Base-by-base conservation (phyloP, 2,797 vertebrate genomes). In the Chelidonichthys spinosus region DNA sequence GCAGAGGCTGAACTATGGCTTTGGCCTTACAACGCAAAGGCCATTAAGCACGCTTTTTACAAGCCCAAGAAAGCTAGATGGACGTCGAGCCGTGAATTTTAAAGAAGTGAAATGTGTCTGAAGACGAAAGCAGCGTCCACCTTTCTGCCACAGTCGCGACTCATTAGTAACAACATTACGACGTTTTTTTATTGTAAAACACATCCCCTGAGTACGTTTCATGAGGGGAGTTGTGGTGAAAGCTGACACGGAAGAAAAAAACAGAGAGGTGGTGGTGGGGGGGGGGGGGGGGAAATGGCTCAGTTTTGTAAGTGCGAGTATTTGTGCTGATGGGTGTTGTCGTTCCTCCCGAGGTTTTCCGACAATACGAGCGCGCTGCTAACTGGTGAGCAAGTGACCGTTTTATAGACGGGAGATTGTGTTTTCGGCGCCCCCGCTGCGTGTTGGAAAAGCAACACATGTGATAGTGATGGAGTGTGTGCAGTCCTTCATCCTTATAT, bases 401-500 rank as follows among this genome's bases (percentile, higher is more conserved):
- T 77, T 83, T 84, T 81, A 81, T 68, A 81, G 74, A 72, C 49
- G 33, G 25, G 58, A 79, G 85, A 89, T 83, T 82, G 75, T 85
- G 85, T 92, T 92, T 90, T 89, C 79, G 75, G 72, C 74, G 84
- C 71, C 79, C 92, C 90, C 53, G 79, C 87, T 81, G 89, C 11
- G 74, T 76, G 70, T 79, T 85, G 81, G 85, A 88, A 85, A 83
- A 89, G 90, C 90, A 88, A 89, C 90, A 91, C 88, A 89, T 90
- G 87, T 85, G 87, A 91, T 90, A 83, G 91, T 85, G 90, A 92
- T 87, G 79, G 88, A 91, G 89, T 86, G 86, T 90, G 88, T 84
- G 90, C 89, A 87, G 85, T 84, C 88, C 89, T 88, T 90, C 92
- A 89, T 89, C 87, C 86, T 89, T 86, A 90, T 87, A 91, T 90